These are phyloP conservation scores for Drosophila bocqueti DNA, from an alignment of 1,140 invertebrate species.

Conservation along the genomic window DNA sequence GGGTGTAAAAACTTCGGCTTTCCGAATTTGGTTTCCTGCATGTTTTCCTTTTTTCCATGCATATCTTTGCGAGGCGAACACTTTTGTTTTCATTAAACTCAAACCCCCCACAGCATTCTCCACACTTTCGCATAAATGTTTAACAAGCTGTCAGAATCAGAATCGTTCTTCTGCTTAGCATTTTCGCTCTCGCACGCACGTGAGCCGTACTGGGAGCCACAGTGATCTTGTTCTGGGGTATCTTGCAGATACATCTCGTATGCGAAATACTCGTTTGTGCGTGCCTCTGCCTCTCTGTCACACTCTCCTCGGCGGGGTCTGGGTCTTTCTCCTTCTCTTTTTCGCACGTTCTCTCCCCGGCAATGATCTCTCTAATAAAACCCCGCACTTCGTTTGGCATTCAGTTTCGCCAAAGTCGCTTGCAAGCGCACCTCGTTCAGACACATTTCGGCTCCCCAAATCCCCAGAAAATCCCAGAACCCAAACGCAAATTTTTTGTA, in stretches of 20 bases:
- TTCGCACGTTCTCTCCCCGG: conserved; percentile 37
- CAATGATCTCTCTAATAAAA: conserved; percentile 78
- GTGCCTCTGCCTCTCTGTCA: conserved; percentile 48
- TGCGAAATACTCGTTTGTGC: conserved; percentile 79
- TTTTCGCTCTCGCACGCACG: conserved; percentile 65
- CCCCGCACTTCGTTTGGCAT: conserved; percentile 81
- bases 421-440: conserved; percentile 80
- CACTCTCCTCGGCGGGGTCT: conserved; percentile 5
- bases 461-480: conserved; percentile 5
- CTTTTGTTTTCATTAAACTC: conserved; percentile 75
- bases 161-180: conserved; percentile 55
- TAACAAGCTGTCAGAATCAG: conserved; percentile 59
- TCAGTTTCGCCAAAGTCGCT: conserved; percentile 84
- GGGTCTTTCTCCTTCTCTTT: conserved; percentile 23
- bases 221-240: conserved; percentile 76
- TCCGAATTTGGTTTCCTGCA: not conserved
- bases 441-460: conserved; percentile 49
- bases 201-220: conserved; percentile 60
- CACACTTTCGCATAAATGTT: conserved; percentile 67
- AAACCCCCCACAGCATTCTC: conserved; percentile 6
- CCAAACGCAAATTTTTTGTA: too few relatives aligned
- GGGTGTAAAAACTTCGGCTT: not conserved
- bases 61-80: conserved; percentile 30
- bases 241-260: conserved; percentile 78
- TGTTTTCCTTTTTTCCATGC: not conserved